Conservation (phyloP, 2,888 invertebrate species). For the Aphidoletes aphidimyza region DNA sequence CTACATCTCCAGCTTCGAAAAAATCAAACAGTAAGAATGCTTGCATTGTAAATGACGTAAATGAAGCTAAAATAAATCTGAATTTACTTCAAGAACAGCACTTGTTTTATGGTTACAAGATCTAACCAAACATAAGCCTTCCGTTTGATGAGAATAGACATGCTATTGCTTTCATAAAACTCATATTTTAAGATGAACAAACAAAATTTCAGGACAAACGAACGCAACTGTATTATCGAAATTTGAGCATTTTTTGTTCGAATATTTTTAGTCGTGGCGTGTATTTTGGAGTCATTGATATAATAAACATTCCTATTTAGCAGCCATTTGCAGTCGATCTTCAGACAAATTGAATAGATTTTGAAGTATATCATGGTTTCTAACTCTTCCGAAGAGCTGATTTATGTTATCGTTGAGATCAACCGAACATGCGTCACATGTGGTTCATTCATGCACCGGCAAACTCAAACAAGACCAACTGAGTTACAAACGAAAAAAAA, state of each 20-base stretch:
- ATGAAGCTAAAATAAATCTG: neutral
- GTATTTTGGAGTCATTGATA: conserved; percentile 1
- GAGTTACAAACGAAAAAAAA: neutral
- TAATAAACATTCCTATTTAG: conserved; percentile 43
- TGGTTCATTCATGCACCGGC: neutral
- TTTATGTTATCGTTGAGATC: neutral
- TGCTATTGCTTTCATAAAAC: neutral
- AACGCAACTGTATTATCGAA: too few species aligned
- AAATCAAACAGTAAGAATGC: neutral
- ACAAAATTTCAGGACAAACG: conserved; percentile 1
- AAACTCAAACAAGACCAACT: neutral
- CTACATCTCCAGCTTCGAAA: neutral
- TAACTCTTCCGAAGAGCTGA: conserved; percentile 47
- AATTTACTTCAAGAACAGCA: neutral
- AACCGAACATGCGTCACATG: conserved; percentile 1
- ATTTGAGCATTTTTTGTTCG: too few species aligned
- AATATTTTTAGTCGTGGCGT: conserved; percentile 49
- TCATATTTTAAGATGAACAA: conserved; percentile 4
- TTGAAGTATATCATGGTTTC: conserved; percentile 42
- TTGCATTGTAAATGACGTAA: conserved; percentile 9
- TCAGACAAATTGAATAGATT: neutral
- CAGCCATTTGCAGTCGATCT: conserved; percentile 23
- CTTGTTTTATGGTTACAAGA: conserved; percentile 3
- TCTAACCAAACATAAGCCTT: conserved; percentile 9
- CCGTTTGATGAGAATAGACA: neutral